Base-by-base conservation (phyloP, 2,888 invertebrate genomes). In the Colostygia pectinataria region DNA sequence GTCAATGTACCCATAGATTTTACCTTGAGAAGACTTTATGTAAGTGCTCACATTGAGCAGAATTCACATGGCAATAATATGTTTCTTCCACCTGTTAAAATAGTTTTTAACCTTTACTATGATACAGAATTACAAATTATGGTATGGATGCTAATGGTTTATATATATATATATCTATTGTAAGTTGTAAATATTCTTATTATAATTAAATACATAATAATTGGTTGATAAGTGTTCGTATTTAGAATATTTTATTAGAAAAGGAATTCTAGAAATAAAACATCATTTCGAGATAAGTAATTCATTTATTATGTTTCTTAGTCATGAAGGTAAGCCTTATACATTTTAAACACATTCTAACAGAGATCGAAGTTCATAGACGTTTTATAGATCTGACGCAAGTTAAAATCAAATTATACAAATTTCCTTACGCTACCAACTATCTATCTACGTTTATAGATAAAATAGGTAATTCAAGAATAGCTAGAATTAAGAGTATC, bases 281-380 rank as follows among this genome's bases (percentile, higher is more conserved):
- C 71, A 25, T 72, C 37, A 75, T 66, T 80, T 80, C 66, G 77
- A 82, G 81, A 83, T 88, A n/a, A n/a, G n/a, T n/a, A 74, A 87
- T 80, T 77, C 75, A 79, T 86, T 88, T 85, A 86, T 85, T 88
- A 72, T n/a, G 80, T 81, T 82, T 77, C 67, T 80, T 76, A 77
- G 76, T 74, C 71, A 80, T 86, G 86, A 80, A 82, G 81, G 77
- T 86, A 88, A 88, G 89, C 88, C 79, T 80, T 82, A 71, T 68
- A 82, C 74, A 82, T 72, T 77, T 80, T 79, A 85, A 84, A 83
- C 75, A 83, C 75, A 75, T 71, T 75, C 79, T 82, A 82, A 80
- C 72, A 80, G 74, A 67, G 74, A 69, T 80, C 63, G 72, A 80
- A 83, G 71, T 76, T 78, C 68, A 65, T 63, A 62, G 59, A 68